Percentiles rank a stretch among this genome's conserved stretches.
These are phyloP conservation scores for Virgularia gustaviana DNA, from an alignment of 92 coral and sea anemone genomes.

Conservation along the genomic window DNA sequence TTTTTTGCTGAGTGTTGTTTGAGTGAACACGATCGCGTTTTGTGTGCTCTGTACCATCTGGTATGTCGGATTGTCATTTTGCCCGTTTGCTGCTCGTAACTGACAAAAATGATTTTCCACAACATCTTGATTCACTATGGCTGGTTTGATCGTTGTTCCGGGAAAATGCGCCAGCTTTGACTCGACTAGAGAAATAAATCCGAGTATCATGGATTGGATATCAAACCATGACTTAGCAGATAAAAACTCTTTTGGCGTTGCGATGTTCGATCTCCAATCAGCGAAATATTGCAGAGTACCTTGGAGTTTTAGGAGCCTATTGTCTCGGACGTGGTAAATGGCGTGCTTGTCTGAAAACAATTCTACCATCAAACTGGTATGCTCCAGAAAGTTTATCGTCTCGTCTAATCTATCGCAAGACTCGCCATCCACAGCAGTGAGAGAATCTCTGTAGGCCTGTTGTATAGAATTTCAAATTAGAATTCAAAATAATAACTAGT, in stretches of 20 bases:
- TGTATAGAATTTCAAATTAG: background rate
- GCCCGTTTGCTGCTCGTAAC: slow-evolving; percentile 16
- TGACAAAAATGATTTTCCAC: slow-evolving; percentile 24
- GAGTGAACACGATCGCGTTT: slow-evolving; percentile 17
- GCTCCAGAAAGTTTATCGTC: slow-evolving; percentile 25
- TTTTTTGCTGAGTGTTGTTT: slow-evolving; percentile 14
- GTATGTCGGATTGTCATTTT: slow-evolving; percentile 4
- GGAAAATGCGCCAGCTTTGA: slow-evolving; percentile 7
- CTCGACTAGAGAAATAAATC: slow-evolving; percentile 6
- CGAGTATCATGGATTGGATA: slow-evolving; percentile 40
- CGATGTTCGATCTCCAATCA: slow-evolving; percentile 25
- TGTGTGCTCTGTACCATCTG: slow-evolving; percentile 17
- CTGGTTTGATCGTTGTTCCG: slow-evolving; percentile 9
- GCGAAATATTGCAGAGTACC: slow-evolving; percentile 12
- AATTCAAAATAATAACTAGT: background rate
- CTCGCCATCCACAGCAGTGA: no score
- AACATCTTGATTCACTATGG: slow-evolving; percentile 22
- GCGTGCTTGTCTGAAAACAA: slow-evolving; percentile 39
- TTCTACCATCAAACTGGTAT: slow-evolving; percentile 31
- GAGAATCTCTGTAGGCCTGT: slow-evolving; percentile 49
- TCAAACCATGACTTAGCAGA: slow-evolving; percentile 56
- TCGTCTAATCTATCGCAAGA: slow-evolving; percentile 35
- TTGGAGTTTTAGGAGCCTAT: slow-evolving; percentile 6
- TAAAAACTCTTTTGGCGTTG: slow-evolving; percentile 29
- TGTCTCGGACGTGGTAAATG: slow-evolving; percentile 4